Evolutionary conservation across 2,888 invertebrate genomes (phyloP), one percentile per base, ranked within the genome.

Genomic region (Himalopsyche tibetana): DNA sequence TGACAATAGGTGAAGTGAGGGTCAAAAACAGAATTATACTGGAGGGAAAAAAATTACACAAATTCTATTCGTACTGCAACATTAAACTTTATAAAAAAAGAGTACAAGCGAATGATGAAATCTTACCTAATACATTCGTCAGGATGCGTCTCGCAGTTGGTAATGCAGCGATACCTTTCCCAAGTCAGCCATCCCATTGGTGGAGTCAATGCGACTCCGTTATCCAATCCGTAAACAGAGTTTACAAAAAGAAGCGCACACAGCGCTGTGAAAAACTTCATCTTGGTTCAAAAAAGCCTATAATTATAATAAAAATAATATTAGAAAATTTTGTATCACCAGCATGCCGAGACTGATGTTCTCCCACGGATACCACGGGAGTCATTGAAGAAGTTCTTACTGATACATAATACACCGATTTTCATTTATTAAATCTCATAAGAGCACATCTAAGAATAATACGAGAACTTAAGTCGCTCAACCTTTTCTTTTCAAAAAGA

Each of bases 161-260:
- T 94, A 88, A 94, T 93, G 90, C 96, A 96, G 38, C 95, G 91
- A 90, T 94, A 95, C 87, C 95, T 90, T 89, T 95, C 94, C 96
- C 96, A 96, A 0, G 95, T 94, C 89, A 96, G 92, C 95, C 95
- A 96, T 63, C 96, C 96, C 95, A 96, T 95, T 0, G 96, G 96
- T 0, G 96, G 96, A 2, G 95, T 95, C 85, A 92, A 90, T 0
- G 95, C 95, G 80, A 95, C 90, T 0, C 95, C 95, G 90, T 95
- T 95, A 89, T 95, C 93, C 85, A 95, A 90, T 0, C 91, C 90
- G 45, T 89, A 9, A 36, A 81, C 56, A 28, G 15, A 8, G 38
- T 56, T 82, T 36, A 56, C 28, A 11, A 56, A 56, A 28, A 82
- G 28, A 15, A 82, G 36, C 17, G 55, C 40, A 5, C 12, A 55